Evolutionary conservation across 2,113 vertebrate genomes (phyloP).

Genomic region (Scomber scombrus): DNA sequence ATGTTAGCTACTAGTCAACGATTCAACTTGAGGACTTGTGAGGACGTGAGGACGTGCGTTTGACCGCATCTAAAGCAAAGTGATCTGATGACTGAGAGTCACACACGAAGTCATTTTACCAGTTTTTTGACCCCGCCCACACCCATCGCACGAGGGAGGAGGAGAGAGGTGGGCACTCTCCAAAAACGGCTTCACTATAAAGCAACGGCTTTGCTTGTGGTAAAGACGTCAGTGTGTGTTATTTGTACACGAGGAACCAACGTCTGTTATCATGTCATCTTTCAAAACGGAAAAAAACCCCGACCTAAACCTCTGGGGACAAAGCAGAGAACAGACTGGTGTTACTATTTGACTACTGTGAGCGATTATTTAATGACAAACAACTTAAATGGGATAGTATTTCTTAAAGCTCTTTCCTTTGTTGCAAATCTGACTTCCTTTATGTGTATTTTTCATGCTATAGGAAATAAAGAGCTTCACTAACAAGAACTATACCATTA

Average conservation of each 20-base stretch:
- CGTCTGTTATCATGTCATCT: background rate
- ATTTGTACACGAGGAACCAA: background rate
- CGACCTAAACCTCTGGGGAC: background rate
- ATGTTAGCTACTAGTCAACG: conserved; percentile 10
- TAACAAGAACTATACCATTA: background rate
- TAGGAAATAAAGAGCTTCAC: background rate
- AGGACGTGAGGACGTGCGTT: too few relatives aligned
- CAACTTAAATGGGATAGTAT: too few relatives aligned
- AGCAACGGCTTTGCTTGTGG: background rate
- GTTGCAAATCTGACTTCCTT: too few relatives aligned
- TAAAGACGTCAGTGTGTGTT: conserved; percentile 20
- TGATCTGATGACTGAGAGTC: fast-evolving
- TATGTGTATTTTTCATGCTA: background rate
- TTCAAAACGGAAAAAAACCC: background rate
- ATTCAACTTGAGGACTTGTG: too few relatives aligned
- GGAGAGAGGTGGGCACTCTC: background rate
- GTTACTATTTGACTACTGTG: background rate
- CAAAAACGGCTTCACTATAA: conserved; percentile 69
- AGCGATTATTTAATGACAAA: too few relatives aligned
- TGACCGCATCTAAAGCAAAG: background rate
- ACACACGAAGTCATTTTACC: too few relatives aligned
- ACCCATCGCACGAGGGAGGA: background rate
- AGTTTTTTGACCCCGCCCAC: too few relatives aligned
- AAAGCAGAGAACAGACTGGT: too few relatives aligned
- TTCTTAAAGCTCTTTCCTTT: too few relatives aligned